Evolutionary conservation across 2,797 vertebrate species (phyloP).

Genomic region (Liasis olivaceus): DNA sequence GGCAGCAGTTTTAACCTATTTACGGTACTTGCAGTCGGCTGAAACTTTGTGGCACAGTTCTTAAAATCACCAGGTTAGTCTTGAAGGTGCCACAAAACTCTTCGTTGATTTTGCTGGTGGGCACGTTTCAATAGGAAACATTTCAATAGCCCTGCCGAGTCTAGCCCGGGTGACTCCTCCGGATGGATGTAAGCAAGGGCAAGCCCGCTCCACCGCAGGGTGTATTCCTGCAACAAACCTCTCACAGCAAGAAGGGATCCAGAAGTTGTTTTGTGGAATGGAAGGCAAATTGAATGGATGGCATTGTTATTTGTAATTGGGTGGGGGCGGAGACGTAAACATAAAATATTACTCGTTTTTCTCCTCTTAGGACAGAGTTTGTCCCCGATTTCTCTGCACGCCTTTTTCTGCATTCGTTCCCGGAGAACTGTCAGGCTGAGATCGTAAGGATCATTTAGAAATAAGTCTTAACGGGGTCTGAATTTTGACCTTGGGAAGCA

Average conservation of each 20-base stretch:
- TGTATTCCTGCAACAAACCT: background rate
- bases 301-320: background rate
- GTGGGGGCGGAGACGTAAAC: background rate
- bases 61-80: background rate
- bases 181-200: background rate
- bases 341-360: background rate
- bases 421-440: background rate
- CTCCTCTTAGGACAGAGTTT: background rate
- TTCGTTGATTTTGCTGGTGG: background rate
- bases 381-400: background rate
- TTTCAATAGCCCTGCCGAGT: background rate
- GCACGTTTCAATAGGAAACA: background rate
- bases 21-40: background rate
- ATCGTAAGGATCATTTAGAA: background rate
- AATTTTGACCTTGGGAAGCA: background rate
- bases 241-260: background rate
- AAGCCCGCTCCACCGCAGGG: background rate
- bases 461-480: background rate
- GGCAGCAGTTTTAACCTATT: background rate
- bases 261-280: background rate
- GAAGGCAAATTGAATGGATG: background rate
- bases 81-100: background rate
- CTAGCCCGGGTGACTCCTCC: too few species aligned
- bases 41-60: background rate
- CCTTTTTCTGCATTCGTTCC: too few species aligned